Conservation (phyloP, 2,888 invertebrate species). For the Ecdyonurus torrentis region DNA sequence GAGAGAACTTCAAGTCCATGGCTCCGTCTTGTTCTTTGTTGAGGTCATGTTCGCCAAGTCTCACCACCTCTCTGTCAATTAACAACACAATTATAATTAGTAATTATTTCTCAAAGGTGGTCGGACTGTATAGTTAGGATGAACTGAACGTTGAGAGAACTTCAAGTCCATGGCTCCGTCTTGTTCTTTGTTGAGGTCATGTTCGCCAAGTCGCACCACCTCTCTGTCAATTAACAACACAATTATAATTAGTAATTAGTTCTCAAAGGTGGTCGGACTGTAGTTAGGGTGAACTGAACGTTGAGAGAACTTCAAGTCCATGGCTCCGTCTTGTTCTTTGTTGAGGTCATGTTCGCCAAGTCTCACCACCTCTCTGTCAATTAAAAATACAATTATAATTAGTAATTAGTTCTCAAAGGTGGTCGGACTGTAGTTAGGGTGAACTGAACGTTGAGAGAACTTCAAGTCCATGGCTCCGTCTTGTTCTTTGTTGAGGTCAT, state of each 20-base stretch:
- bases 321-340: constrained; percentile 39
- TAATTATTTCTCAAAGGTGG: constrained; percentile 38
- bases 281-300: constrained; percentile 51
- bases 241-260: no score
- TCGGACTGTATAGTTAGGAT: constrained; percentile 49
- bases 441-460: constrained; percentile 40
- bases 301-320: constrained; percentile 42
- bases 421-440: constrained; percentile 46
- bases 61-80: constrained; percentile 38
- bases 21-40: constrained; percentile 41
- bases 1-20: constrained; percentile 42
- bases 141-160: constrained; percentile 40
- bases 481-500: constrained; percentile 44
- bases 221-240: constrained; percentile 28
- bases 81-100: no score
- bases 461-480: constrained; percentile 46
- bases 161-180: constrained; percentile 46
- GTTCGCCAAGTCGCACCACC: constrained; percentile 58
- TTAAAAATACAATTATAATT: no score
- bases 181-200: constrained; percentile 44
- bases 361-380: constrained; percentile 42
- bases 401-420: constrained; percentile 40
- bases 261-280: constrained; percentile 39
- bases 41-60: constrained; percentile 64
- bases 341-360: constrained; percentile 62